phyloP scores from a whole-genome alignment of 2,888 invertebrate genomes.

The Chymomyza amoena region DNA sequence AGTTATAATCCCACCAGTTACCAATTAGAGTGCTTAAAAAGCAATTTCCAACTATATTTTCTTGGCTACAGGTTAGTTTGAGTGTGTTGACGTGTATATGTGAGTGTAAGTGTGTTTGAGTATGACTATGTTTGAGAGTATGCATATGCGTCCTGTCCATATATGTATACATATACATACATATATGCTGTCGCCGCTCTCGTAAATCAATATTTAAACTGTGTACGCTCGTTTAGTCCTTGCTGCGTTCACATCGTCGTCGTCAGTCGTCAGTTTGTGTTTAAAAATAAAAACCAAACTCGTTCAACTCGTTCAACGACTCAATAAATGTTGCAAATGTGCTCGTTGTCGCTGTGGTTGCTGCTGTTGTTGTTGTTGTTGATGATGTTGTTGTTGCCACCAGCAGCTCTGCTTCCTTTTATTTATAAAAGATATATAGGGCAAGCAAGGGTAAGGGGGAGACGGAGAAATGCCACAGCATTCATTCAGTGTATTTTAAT shows the following conservation, averaged over 20 bases:
- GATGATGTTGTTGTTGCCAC: constrained; percentile 12
- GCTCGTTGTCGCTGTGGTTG: constrained; percentile 61
- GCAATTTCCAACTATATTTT: no score
- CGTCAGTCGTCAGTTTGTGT: constrained; percentile 37
- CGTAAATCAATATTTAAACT: constrained; percentile 73
- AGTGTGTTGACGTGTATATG: no score
- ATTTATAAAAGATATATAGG: constrained; percentile 51
- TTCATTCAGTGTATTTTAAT: neutral
- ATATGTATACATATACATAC: no score
- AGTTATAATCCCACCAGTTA: no score
- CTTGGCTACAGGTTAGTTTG: no score
- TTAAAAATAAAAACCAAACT: constrained; percentile 71
- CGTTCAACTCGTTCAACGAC: constrained; percentile 74
- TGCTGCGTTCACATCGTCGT: constrained; percentile 31
- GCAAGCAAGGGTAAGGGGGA: neutral
- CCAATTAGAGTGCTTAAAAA: no score
- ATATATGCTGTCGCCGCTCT: constrained; percentile 18
- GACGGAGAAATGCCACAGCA: neutral
- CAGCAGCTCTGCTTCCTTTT: constrained; percentile 13
- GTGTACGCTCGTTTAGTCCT: constrained; percentile 60
- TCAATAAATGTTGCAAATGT: constrained; percentile 72
- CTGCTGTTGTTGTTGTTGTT: constrained; percentile 13
- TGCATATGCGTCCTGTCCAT: no score
- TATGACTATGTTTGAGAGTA: no score
- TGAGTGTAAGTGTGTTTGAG: neutral